Conservation (phyloP, 2,113 vertebrate genomes). For the Tachuris rubrigastra region DNA sequence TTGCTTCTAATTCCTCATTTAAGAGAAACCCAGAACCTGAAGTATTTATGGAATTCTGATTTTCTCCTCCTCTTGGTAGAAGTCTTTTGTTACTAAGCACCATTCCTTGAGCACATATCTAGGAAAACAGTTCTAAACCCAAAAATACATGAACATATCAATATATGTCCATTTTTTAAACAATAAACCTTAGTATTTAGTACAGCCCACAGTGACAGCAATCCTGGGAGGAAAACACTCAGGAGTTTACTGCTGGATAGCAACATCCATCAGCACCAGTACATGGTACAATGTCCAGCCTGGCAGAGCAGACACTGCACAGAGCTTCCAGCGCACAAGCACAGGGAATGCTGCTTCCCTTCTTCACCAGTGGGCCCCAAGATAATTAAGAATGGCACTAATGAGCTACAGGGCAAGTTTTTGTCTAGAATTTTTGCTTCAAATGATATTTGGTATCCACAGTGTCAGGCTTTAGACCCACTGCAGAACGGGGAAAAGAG, state of each 20-base stretch:
- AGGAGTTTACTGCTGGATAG: neutral
- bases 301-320: neutral
- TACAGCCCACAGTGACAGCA: neutral
- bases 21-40: neutral
- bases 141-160: accelerated
- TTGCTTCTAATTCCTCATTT: neutral
- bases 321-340: neutral
- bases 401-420: constrained; percentile 13
- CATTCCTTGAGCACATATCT: neutral
- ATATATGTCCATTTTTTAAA: neutral
- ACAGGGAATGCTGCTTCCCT: neutral
- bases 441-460: neutral
- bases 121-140: neutral
- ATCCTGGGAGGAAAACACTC: neutral
- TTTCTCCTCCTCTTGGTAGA: neutral
- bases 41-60: neutral
- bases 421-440: neutral
- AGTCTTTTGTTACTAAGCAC: neutral
- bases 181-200: neutral
- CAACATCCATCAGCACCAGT: neutral
- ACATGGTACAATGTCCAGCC: neutral
- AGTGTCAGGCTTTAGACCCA: neutral
- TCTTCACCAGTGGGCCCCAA: neutral
- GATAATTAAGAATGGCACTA: constrained; percentile 39
- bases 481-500: neutral